Evolutionary conservation across 2,888 invertebrate species (phyloP), one percentile per base, ranked within the genome.

Genomic region (Zhuqinia jingwanae): DNA sequence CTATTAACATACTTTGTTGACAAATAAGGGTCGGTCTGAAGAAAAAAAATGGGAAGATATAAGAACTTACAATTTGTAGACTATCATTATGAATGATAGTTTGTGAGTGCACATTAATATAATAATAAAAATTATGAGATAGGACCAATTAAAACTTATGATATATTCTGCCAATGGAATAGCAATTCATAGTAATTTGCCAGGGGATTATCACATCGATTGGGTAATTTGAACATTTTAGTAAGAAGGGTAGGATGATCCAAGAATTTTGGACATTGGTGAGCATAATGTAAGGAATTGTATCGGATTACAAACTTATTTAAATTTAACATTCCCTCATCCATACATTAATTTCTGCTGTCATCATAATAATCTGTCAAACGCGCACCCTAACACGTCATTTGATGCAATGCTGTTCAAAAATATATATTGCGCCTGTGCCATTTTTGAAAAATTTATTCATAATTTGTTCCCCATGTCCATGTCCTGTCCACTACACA

Each of bases 21-120:
- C 73, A 73, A 73, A 73, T 50, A 73, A 73, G 73, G 73, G 25
- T 50, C 73, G 50, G 53, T 50, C 73, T 73, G 25, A 50, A 73
- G 25, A 70, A 60, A 50, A 50, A 73, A 50, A 70, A 60, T 45
- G 20, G 11, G 42, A 10, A 20, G 68, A n/a, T n/a, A 65, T 65
- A 22, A 42, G 42, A 68, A 45, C 50, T 15, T 50, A 13, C n/a
- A n/a, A 42, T n/a, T 42, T 42, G 42, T 11, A 42, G 6, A 42
- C 42, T 42, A 42, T 11, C 8, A 36, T 36, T 53, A 53, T n/a
- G 15, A 13, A 53, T 15, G 13, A 53, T 2, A 3, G 53, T n/a
- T 53, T 53, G 53, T 53, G 13, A 53, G 17, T 8, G 11, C 2
- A 53, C 53, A 15, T 53, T 17, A 53, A 17, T 53, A 10, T 20